These are phyloP conservation scores for Anas platyrhynchos DNA, from an alignment of 2,113 vertebrate species.

Conservation along the genomic window DNA sequence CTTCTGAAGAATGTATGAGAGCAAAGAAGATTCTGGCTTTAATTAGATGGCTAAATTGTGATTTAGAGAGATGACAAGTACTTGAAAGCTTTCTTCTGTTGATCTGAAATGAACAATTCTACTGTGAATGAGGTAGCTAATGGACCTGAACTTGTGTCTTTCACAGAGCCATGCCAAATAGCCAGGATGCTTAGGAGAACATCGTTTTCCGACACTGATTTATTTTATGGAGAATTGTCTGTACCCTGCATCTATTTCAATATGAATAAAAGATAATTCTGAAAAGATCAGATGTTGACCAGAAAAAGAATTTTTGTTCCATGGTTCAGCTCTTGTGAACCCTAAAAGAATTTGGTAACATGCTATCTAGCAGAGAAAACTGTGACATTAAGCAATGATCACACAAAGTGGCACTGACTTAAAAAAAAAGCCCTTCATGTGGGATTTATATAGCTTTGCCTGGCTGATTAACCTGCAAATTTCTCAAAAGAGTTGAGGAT, in stretches of 20 bases:
- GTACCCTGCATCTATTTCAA: neutral
- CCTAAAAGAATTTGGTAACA: neutral
- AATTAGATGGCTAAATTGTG: neutral
- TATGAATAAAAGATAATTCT: neutral
- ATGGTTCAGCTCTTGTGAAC: neutral
- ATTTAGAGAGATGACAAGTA: neutral
- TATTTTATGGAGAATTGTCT: neutral
- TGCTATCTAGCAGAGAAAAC: neutral
- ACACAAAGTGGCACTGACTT: neutral
- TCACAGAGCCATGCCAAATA: neutral
- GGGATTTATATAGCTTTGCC: neutral
- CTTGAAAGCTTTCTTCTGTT: neutral
- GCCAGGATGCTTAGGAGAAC: neutral
- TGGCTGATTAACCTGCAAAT: neutral
- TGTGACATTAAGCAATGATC: neutral
- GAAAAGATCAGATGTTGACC: neutral
- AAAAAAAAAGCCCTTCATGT: neutral
- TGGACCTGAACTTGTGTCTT: accelerated
- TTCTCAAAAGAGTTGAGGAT: neutral
- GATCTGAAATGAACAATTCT: neutral
- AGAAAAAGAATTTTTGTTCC: neutral
- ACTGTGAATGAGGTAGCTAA: neutral
- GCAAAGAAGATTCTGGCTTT: neutral
- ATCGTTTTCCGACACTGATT: neutral
- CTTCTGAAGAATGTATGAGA: neutral